Percentiles rank a stretch among this genome's conserved stretches.
Evolutionary conservation across 2,888 invertebrate species (phyloP).

Genomic region (Phyto melanocephala): DNA sequence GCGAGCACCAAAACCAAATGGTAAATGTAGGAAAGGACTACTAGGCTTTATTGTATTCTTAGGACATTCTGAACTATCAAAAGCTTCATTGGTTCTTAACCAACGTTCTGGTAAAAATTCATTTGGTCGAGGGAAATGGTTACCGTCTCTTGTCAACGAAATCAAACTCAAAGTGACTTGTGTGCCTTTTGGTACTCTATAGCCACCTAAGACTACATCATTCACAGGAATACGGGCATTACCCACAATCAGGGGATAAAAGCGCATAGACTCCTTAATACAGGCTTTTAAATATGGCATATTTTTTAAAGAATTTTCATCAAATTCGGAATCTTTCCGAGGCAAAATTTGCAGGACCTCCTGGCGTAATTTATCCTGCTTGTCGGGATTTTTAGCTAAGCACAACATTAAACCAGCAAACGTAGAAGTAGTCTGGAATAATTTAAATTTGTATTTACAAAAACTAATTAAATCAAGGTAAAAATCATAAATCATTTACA

Average conservation of each 20-base stretch:
- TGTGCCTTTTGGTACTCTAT: constrained; percentile 83
- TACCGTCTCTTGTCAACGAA: constrained; percentile 65
- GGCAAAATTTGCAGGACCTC: constrained; percentile 80
- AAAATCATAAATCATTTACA: constrained; percentile 78
- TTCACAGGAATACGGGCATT: constrained; percentile 80
- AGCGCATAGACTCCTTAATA: constrained; percentile 85
- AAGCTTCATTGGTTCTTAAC: constrained; percentile 79
- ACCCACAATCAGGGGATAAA: constrained; percentile 82
- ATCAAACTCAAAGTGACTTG: constrained; percentile 85
- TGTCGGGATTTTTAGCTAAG: constrained; percentile 82
- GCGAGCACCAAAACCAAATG: constrained; percentile 85
- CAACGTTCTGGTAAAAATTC: constrained; percentile 88
- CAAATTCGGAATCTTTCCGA: constrained; percentile 78
- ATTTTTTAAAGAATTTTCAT: constrained; percentile 78
- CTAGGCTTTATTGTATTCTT: constrained; percentile 81
- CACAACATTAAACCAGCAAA: constrained; percentile 68
- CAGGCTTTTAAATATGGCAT: constrained; percentile 85
- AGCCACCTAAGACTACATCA: constrained; percentile 83
- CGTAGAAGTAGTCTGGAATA: constrained; percentile 75
- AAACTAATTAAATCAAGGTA: neutral
- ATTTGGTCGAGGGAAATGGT: constrained; percentile 80
- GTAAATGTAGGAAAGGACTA: constrained; percentile 78
- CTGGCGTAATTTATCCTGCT: constrained; percentile 83
- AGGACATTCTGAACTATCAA: constrained; percentile 80
- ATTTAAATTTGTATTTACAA: neutral